Base-by-base conservation (phyloP, 2,113 vertebrate species). In the Cygnus buccinator region DNA sequence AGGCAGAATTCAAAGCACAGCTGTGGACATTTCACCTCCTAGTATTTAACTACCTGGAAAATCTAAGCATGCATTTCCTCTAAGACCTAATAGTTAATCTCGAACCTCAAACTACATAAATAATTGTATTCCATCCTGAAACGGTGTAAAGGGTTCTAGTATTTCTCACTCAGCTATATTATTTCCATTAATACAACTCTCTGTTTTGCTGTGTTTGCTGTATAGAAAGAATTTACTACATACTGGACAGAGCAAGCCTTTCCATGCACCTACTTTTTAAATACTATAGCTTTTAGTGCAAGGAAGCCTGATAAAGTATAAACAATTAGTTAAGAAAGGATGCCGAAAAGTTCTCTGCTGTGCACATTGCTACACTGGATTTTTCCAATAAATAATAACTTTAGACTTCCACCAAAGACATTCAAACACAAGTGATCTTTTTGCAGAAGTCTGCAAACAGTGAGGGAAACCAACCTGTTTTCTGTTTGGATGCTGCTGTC, bases 401-500 rank as follows among this genome's bases (percentile, higher is more conserved):
- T 12, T 50, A 84, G 28, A 63, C 52, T 48, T 81, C 46, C 63
- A 89, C 25, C 46, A 81, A 89, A 87, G 23, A 39, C 41, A 71
- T 20, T 61, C 25, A 77, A 66, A 77, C 6, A 77, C 6, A 1
- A 82, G 19, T 11, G 22, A 74, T 22, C 10, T 10, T 87, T 91
- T 61, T 54, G 15, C 29, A 54, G n/a, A 89, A 84, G n/a, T 10
- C 74, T 76, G 33, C 54, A 79, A 75, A 80, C 16, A 31, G 70
- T 23, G 54, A 48, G 16, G 74, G 41, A 90, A 92, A 88, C 28
- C 28, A n/a, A 0, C 72, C 58, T 22, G n/a, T 80, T 86, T 95
- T 71, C 50, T 35, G 1, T 67, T 74, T 77, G 75, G 65, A 41
- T 93, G 86, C 68, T 96, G 94, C 93, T 94, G 91, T 93, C 94